Base-by-base conservation (phyloP, 2,888 invertebrate species). In the Metellina segmentata region DNA sequence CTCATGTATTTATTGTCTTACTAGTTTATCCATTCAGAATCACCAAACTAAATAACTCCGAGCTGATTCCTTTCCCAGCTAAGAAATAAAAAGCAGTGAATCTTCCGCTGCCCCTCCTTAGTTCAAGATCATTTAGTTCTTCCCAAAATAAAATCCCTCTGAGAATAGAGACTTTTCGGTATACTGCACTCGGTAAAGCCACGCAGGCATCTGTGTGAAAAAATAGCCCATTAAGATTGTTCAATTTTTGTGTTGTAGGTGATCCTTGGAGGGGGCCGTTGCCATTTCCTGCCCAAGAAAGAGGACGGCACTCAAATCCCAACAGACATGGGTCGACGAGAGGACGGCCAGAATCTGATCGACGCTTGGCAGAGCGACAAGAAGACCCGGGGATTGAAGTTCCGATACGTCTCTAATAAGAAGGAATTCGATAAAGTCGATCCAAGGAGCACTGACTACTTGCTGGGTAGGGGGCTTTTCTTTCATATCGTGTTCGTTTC, bases 191-290 rank as follows among this genome's bases (percentile, higher is more conserved):
- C 1, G 34, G 34, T 34, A 34, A 34, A 34, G 34, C 34, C 34
- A 34, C 34, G 34, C 34, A 34, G 34, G 34, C 34, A 34, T 34
- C 34, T 34, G 34, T 34, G 34, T 34, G 34, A 34, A 34, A 34
- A 34, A 34, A 34, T 34, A 16, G 74, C 16, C 11, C 49, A 74
- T 49, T 74, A 75, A 69, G 69, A 34, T 34, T 70, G 19, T 70
- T 19, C 19, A 19, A 70, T 81, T 70, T 77, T 20, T 74, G 20
- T 8, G 13, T 72, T 34, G 11, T 61, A 97, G 97, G 97, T 97
- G 0, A 97, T 98, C 48, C 96, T 98, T 96, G 98, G 98, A 0
- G 98, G 98, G 6, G 98, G 98, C 0, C 96, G 97, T 78, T 97
- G 97, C 78, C 97, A 97, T 94, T 97, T 97, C 95, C 95, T 97